These are phyloP conservation scores for Halcyon chelicuti DNA, from an alignment of 2,797 vertebrate species.

Conservation along the genomic window DNA sequence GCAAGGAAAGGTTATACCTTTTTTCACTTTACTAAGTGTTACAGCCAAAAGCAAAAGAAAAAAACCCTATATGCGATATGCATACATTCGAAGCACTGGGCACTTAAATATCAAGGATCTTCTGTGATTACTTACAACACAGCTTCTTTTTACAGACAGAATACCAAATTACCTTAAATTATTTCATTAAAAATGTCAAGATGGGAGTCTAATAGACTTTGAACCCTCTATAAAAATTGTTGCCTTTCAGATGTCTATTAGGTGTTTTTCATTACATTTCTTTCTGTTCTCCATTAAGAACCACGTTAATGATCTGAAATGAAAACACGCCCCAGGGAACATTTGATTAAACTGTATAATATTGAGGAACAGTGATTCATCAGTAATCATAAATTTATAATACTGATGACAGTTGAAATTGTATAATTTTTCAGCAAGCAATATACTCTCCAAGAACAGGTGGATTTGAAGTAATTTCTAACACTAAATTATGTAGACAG, in stretches of 20 bases:
- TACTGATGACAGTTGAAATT: not conserved
- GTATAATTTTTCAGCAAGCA: not conserved
- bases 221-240: not conserved
- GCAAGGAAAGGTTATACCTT: not conserved
- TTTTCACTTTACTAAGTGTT: not conserved
- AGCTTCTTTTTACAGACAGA: not conserved
- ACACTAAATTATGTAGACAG: not conserved
- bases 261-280: slow-evolving; percentile 3
- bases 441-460: not conserved
- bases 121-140: not conserved
- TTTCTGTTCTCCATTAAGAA: slow-evolving; percentile 10
- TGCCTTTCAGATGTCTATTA: not conserved
- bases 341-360: slow-evolving; percentile 43
- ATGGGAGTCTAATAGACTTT: not conserved
- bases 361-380: slow-evolving; percentile 12
- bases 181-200: not conserved
- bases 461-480: not conserved
- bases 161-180: not conserved
- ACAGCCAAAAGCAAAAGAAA: not conserved
- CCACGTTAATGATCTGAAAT: slow-evolving; percentile 13
- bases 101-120: not conserved
- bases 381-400: slow-evolving; percentile 37
- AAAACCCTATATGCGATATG: not conserved
- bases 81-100: not conserved
- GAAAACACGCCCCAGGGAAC: not conserved